Conservation (phyloP, 2,888 invertebrate species). For the Miltochrista miniata region DNA sequence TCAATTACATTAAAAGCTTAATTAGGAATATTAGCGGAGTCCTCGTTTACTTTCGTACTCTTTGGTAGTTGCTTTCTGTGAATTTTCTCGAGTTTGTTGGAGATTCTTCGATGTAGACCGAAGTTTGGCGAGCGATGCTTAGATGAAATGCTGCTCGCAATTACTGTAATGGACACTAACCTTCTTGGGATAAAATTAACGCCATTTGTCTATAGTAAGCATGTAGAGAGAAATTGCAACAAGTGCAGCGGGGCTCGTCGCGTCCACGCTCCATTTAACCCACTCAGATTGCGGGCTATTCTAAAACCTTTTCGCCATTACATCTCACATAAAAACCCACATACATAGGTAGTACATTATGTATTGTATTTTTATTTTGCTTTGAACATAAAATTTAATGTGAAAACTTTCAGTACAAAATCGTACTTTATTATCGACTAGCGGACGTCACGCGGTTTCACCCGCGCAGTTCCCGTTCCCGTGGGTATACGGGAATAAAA, state of each 20-base stretch:
- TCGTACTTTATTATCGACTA: no score
- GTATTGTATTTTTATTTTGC: slow-evolving; percentile 31
- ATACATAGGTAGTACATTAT: slow-evolving; percentile 27
- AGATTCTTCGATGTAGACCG: slow-evolving; percentile 63
- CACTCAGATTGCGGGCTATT: slow-evolving; percentile 62
- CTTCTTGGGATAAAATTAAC: slow-evolving; percentile 71
- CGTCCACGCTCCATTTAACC: slow-evolving; percentile 76
- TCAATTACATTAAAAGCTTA: slow-evolving; percentile 82
- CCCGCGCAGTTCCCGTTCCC: no score
- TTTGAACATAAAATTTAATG: no score
- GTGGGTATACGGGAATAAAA: no score
- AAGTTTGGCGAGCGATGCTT: slow-evolving; percentile 77
- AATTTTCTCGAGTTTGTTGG: slow-evolving; percentile 74
- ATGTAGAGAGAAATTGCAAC: slow-evolving; percentile 76
- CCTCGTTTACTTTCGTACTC: slow-evolving; percentile 72
- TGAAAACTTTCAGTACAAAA: no score
- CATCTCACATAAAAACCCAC: slow-evolving; percentile 54
- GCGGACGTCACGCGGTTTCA: no score
- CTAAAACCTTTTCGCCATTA: slow-evolving; percentile 51
- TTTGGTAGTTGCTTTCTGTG: slow-evolving; percentile 68
- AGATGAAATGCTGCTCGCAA: slow-evolving; percentile 80
- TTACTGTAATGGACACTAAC: slow-evolving; percentile 81
- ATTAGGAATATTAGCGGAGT: slow-evolving; percentile 79
- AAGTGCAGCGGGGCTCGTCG: slow-evolving; percentile 70
- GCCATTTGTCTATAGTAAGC: slow-evolving; percentile 71